Evolutionary conservation across 2,888 invertebrate genomes (phyloP).

Genomic region (Polia nebulosa): DNA sequence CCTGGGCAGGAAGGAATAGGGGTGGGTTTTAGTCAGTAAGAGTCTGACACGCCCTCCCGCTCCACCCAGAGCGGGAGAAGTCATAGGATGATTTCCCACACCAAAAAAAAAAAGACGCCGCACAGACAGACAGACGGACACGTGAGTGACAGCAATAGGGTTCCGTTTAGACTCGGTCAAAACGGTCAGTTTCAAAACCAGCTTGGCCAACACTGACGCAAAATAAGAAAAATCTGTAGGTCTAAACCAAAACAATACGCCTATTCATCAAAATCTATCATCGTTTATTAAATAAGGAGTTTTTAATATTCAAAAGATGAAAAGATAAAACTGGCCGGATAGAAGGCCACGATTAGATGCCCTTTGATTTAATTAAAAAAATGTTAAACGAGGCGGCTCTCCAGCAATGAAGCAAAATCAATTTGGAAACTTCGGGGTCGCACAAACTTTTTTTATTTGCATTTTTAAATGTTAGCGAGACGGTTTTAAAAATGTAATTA

Average conservation of each 20-base stretch:
- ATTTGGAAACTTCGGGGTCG: slow-evolving; percentile 81
- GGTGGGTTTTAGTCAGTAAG: no score
- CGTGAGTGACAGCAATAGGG: no score
- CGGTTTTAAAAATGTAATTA: slow-evolving; percentile 67
- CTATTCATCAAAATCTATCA: slow-evolving; percentile 25
- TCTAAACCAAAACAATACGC: neutral
- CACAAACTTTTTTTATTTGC: slow-evolving; percentile 75
- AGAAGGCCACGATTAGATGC: slow-evolving; percentile 75
- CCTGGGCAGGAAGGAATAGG: no score
- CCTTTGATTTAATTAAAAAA: slow-evolving; percentile 87
- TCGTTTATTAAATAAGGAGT: slow-evolving; percentile 51
- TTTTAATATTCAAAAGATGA: slow-evolving; percentile 66
- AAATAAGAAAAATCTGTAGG: neutral
- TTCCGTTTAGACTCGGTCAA: no score
- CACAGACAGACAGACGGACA: no score
- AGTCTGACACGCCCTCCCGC: no score
- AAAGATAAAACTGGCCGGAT: slow-evolving; percentile 67
- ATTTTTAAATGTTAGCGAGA: slow-evolving; percentile 71
- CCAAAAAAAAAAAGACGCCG: no score
- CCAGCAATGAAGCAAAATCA: slow-evolving; percentile 79
- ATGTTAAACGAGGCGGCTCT: slow-evolving; percentile 83
- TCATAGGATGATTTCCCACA: no score
- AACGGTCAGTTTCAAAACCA: no score
- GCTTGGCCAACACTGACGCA: neutral
- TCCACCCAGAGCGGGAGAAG: no score